Evolutionary conservation across 2,113 vertebrate genomes (phyloP).

Genomic region (Helogale parvula): DNA sequence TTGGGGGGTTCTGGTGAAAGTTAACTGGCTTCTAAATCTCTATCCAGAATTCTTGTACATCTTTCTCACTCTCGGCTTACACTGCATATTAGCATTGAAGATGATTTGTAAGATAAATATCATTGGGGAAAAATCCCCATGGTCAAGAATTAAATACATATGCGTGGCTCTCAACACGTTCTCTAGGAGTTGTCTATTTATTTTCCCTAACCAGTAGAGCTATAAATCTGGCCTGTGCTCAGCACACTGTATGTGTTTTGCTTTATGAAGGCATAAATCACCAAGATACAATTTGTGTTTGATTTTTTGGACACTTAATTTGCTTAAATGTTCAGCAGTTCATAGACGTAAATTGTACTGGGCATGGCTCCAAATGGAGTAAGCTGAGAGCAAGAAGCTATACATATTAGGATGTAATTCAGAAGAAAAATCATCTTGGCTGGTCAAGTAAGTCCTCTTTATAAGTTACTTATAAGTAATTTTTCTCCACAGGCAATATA

Average conservation of each 20-base stretch:
- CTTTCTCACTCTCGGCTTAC: constrained; percentile 13
- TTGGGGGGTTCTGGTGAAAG: background rate
- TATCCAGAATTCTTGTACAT: constrained; percentile 3
- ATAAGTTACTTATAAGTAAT: constrained; percentile 79
- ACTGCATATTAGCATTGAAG: constrained; percentile 65
- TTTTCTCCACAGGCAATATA: constrained; percentile 75
- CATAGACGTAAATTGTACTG: constrained; percentile 78
- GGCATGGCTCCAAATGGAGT: constrained; percentile 79
- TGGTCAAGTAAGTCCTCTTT: constrained; percentile 75
- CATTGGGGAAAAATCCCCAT: constrained; percentile 19
- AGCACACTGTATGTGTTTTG: constrained; percentile 64
- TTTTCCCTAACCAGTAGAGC: constrained; percentile 69
- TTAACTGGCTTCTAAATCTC: constrained; percentile 51
- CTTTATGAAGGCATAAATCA: constrained; percentile 79
- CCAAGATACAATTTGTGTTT: constrained; percentile 79
- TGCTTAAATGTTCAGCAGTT: constrained; percentile 81
- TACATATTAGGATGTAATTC: constrained; percentile 78
- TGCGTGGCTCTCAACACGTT: background rate
- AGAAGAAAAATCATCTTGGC: constrained; percentile 78
- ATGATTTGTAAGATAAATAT: constrained; percentile 75
- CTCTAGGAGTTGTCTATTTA: constrained; percentile 53
- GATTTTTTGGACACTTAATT: constrained; percentile 80
- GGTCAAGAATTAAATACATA: constrained; percentile 69
- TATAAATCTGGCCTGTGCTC: constrained; percentile 59
- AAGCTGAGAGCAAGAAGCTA: constrained; percentile 76